A percentile compares a stretch with the other conserved stretches of the same genome.
Evolutionary conservation across 2,113 vertebrate genomes (phyloP).

Genomic region (Oreotragus oreotragus): DNA sequence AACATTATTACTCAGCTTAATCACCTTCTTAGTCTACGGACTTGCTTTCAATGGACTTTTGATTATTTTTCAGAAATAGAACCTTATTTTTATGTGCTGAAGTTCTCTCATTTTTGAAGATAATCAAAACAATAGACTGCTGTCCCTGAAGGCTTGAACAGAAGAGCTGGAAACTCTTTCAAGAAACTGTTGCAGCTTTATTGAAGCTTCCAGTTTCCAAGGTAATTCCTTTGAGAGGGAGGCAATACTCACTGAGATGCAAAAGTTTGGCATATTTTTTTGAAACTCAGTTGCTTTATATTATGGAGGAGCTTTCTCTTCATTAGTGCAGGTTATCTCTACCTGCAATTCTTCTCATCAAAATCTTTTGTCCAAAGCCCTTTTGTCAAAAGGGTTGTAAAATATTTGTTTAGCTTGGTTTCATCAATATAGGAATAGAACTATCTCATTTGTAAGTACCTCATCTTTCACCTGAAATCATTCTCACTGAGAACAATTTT

Average conservation of each 20-base stretch:
- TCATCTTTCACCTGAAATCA: constrained; percentile 24
- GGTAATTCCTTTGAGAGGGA: background rate
- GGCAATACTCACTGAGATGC: background rate
- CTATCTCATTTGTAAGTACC: background rate
- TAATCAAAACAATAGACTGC: background rate
- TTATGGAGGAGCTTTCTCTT: background rate
- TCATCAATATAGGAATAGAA: background rate
- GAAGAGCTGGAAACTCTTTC: background rate
- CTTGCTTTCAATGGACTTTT: constrained; percentile 8
- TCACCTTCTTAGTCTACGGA: background rate
- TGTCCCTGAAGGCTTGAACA: background rate
- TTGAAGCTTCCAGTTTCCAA: background rate
- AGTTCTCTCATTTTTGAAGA: constrained; percentile 2
- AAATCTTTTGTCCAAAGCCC: background rate
- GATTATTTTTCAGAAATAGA: constrained; percentile 50
- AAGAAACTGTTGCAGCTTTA: background rate
- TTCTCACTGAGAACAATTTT: constrained; percentile 25
- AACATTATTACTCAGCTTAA: background rate
- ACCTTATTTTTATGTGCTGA: constrained; percentile 1
- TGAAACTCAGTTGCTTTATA: background rate
- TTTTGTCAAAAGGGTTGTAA: background rate
- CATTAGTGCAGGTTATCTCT: background rate
- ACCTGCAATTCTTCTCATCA: constrained; percentile 1
- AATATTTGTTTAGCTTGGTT: constrained; percentile 26
- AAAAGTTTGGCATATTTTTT: background rate